Evolutionary conservation across 2,113 vertebrate genomes (phyloP).

Genomic region (Coptodon bakossiorum): DNA sequence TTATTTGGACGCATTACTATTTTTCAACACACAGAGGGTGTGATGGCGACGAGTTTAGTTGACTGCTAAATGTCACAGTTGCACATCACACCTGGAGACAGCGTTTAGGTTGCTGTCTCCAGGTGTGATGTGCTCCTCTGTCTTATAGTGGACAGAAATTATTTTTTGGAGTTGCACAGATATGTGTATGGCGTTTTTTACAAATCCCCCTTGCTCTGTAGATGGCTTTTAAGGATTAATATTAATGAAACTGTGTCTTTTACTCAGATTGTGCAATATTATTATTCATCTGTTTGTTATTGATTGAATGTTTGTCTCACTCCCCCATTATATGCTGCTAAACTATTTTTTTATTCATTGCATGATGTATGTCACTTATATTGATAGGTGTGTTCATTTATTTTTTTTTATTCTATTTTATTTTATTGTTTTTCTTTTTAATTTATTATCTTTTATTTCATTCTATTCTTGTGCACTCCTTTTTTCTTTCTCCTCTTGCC

Average conservation of each 20-base stretch:
- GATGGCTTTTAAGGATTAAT: background rate
- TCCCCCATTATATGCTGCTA: background rate
- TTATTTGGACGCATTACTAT: background rate
- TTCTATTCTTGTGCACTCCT: background rate
- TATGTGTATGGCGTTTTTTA: background rate
- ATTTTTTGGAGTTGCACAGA: background rate
- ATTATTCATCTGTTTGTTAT: background rate
- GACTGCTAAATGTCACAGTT: background rate
- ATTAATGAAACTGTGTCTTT: background rate
- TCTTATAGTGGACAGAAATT: background rate
- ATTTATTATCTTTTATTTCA: background rate
- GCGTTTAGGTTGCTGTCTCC: background rate
- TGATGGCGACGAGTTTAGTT: rapidly evolving
- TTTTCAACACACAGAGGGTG: background rate
- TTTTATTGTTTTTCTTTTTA: background rate
- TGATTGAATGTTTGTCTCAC: background rate
- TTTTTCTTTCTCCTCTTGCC: background rate
- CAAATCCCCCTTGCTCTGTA: background rate
- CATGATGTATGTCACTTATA: background rate
- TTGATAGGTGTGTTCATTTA: background rate
- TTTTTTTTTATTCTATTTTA: background rate
- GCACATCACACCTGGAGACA: background rate
- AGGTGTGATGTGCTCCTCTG: background rate
- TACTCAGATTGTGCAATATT: background rate
- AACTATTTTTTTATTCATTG: background rate